Evolutionary conservation across 2,113 vertebrate genomes (phyloP).

Genomic region (Psephotus haematonotus): DNA sequence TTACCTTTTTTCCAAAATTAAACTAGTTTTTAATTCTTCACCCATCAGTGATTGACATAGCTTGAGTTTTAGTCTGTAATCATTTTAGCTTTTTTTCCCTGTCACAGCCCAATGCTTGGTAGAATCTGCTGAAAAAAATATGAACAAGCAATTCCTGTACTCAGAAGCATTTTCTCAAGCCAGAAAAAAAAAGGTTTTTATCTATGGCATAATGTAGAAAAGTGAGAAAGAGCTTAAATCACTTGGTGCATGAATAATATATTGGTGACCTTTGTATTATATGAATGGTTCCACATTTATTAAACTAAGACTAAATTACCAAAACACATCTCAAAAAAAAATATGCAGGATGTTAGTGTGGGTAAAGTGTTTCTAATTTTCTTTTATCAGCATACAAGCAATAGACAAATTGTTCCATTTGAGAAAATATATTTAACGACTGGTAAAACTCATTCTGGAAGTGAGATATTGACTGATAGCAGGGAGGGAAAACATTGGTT

Average conservation of each 20-base stretch:
- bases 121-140: neutral
- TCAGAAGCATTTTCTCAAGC: neutral
- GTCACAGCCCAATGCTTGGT: neutral
- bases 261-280: neutral
- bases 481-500: neutral
- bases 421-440: neutral
- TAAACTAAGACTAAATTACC: neutral
- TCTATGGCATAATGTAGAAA: neutral
- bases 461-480: neutral
- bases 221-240: neutral
- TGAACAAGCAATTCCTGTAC: accelerated
- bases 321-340: neutral
- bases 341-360: neutral
- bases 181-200: neutral
- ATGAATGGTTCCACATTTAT: neutral
- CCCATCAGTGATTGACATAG: neutral
- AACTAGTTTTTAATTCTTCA: neutral
- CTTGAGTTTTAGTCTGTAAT: neutral
- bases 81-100: neutral
- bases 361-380: neutral
- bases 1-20: neutral
- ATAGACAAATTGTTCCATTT: neutral
- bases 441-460: neutral
- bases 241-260: neutral
- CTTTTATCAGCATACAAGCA: neutral